Conservation (phyloP, 2,888 invertebrate species). For the Cabera pusaria region DNA sequence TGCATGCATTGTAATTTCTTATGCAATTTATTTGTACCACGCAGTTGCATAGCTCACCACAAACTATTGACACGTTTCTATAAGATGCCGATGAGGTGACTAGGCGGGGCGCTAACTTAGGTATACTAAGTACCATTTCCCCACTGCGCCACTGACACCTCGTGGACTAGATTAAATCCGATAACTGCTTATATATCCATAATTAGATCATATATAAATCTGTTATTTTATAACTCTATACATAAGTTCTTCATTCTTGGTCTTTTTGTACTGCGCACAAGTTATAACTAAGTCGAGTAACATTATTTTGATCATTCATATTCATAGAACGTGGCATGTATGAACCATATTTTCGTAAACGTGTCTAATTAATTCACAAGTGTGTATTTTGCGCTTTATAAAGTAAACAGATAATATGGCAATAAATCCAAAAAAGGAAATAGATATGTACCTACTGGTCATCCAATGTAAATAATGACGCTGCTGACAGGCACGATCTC, state of each 20-base stretch:
- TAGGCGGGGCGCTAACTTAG: conserved; percentile 5
- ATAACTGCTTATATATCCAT: conserved; percentile 40
- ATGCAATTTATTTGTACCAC: conserved; percentile 36
- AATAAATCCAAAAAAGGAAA: conserved; percentile 16
- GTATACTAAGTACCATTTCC: conserved; percentile 33
- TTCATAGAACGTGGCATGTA: conserved; percentile 28
- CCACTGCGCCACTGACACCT: conserved; percentile 55
- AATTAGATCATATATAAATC: conserved; percentile 54
- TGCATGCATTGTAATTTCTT: conserved; percentile 23
- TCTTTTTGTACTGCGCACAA: conserved; percentile 38
- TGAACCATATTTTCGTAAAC: conserved; percentile 25
- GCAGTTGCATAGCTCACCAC: conserved; percentile 48
- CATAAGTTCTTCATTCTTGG: too few relatives aligned
- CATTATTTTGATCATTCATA: conserved; percentile 22
- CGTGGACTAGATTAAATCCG: conserved; percentile 67
- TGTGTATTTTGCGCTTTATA: too few relatives aligned
- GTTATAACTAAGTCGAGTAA: conserved; percentile 33
- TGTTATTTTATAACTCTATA: conserved; percentile 32
- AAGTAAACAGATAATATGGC: conserved; percentile 4
- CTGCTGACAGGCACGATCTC: conserved; percentile 15
- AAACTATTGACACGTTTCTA: conserved; percentile 44
- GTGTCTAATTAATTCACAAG: conserved; percentile 6
- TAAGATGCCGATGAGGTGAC: conserved; percentile 44
- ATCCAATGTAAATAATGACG: conserved; percentile 10
- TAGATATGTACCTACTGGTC: conserved; percentile 9